phyloP scores from a whole-genome alignment of 1,140 invertebrate genomes.

The Drosophila kurseongensis region DNA sequence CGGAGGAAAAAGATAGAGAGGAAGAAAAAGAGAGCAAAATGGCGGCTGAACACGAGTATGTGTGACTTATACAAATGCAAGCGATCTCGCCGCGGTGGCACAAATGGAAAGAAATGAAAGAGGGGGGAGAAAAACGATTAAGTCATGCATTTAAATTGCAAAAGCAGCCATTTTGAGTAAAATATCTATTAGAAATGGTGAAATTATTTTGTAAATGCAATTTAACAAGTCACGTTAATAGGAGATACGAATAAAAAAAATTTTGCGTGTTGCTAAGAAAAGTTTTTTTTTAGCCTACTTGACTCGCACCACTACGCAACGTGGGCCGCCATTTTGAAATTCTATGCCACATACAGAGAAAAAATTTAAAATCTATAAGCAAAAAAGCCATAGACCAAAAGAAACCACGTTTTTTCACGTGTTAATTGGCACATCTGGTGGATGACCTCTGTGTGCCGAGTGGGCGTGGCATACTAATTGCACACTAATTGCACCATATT shows the following conservation, averaged over 20 bases:
- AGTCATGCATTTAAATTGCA: slow-evolving; percentile 43
- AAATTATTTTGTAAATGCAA: slow-evolving; percentile 7
- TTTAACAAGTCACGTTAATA: slow-evolving; percentile 37
- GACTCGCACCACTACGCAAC: slow-evolving; percentile 49
- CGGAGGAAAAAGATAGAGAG: slow-evolving; percentile 26
- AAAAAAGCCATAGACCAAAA: slow-evolving; percentile 18
- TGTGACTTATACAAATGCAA: slow-evolving; percentile 50
- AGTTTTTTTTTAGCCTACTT: slow-evolving; percentile 23
- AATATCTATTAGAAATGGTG: slow-evolving; percentile 5
- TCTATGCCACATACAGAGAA: slow-evolving; percentile 39
- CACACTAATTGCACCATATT: slow-evolving; percentile 62
- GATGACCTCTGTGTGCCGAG: slow-evolving; percentile 3
- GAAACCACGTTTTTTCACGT: slow-evolving; percentile 52
- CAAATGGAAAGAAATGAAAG: slow-evolving; percentile 15
- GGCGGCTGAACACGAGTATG: slow-evolving; percentile 36
- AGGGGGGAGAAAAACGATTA: slow-evolving; percentile 27
- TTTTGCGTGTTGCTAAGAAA: slow-evolving; percentile 39
- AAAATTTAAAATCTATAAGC: slow-evolving; percentile 49
- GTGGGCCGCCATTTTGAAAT: slow-evolving; percentile 71
- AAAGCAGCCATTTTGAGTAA: slow-evolving; percentile 40
- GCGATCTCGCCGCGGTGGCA: slow-evolving; percentile 54
- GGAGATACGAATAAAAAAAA: slow-evolving; percentile 14
- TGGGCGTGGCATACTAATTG: slow-evolving; percentile 57
- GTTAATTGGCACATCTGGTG: slow-evolving; percentile 15
- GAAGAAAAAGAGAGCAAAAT: slow-evolving; percentile 55